Conservation (phyloP, 2,113 vertebrate species). For the Cichladusa arquata region DNA sequence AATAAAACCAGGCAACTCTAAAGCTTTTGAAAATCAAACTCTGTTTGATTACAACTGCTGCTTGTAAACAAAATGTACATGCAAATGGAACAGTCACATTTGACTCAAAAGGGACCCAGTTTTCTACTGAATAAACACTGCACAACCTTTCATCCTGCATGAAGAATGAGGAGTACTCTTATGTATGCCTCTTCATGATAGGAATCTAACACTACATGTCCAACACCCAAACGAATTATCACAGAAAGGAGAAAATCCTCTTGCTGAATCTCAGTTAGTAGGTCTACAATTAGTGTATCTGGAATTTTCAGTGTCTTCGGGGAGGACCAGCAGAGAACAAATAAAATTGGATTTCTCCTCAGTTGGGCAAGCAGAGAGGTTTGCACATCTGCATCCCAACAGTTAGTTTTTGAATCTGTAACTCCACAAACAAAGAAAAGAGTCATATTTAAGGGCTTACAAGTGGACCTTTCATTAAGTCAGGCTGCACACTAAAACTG, state of each 20-base stretch:
- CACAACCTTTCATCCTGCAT: background rate
- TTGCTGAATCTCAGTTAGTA: background rate
- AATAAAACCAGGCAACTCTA: background rate
- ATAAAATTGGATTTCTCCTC: background rate
- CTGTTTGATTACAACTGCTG: background rate
- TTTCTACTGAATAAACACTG: background rate
- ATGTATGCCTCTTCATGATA: background rate
- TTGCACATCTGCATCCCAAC: background rate
- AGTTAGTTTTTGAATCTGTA: background rate
- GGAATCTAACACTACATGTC: background rate
- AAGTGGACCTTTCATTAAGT: slow-evolving; percentile 10
- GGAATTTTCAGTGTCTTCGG: background rate
- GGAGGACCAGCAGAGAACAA: background rate
- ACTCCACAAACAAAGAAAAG: background rate
- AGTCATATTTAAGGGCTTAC: background rate
- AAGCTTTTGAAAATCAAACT: background rate
- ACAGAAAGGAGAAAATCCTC: background rate
- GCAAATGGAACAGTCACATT: background rate
- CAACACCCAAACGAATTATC: background rate
- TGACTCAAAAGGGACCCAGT: background rate
- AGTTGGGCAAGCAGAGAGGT: background rate
- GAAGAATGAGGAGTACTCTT: background rate
- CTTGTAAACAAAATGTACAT: background rate
- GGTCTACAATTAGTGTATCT: background rate
- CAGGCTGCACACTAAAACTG: background rate